Evolutionary conservation across 2,797 vertebrate genomes (phyloP).

Genomic region (Poeciliopsis presidionis): DNA sequence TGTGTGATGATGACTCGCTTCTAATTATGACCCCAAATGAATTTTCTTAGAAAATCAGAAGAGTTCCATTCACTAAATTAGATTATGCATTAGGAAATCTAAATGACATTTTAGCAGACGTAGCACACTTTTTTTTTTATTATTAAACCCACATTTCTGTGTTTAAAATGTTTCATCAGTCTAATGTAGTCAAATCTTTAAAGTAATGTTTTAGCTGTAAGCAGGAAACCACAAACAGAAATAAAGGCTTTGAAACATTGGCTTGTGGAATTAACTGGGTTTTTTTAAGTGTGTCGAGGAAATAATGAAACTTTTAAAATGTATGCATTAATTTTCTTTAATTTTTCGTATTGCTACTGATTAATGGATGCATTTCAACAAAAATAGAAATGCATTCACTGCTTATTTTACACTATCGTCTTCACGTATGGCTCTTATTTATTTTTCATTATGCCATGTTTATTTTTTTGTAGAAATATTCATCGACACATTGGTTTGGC

Average conservation of each 20-base stretch:
- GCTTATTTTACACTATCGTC: not conserved
- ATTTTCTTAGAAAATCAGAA: not conserved
- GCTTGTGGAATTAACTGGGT: not conserved
- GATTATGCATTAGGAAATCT: not conserved
- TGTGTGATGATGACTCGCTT: not conserved
- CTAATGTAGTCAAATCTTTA: not conserved
- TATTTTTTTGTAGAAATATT: not conserved
- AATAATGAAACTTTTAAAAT: not conserved
- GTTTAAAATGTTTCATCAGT: not conserved
- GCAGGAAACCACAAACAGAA: not conserved
- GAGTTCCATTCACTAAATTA: not conserved
- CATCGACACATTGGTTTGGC: not conserved
- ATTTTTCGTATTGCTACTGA: not conserved
- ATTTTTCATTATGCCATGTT: not conserved
- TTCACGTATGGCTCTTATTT: not conserved
- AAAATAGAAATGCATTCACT: not conserved
- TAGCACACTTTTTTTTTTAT: not conserved
- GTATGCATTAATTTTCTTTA: not conserved
- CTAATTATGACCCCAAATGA: not conserved
- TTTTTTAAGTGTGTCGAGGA: not conserved
- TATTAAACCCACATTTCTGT: not conserved
- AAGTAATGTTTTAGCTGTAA: not conserved
- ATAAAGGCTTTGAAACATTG: not conserved
- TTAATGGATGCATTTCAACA: not conserved
- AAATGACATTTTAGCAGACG: not conserved